Evolutionary conservation across 2,797 vertebrate species (phyloP).

Genomic region (Lepidocolaptes lacrymiger): DNA sequence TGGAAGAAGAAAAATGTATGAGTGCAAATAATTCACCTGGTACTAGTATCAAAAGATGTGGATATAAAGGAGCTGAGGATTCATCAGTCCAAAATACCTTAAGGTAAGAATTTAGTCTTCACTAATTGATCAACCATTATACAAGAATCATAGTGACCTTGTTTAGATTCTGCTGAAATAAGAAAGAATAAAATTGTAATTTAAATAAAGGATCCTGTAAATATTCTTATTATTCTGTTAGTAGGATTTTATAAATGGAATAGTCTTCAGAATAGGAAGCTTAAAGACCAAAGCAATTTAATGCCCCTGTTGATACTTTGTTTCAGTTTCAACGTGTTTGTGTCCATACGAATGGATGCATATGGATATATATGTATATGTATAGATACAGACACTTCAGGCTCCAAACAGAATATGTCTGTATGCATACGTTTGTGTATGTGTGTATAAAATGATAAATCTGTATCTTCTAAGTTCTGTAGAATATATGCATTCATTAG

Average conservation of each 20-base stretch:
- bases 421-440: neutral
- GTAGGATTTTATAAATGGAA: neutral
- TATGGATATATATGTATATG: accelerated
- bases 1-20: conserved; percentile 84
- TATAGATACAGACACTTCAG: neutral
- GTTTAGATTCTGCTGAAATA: neutral
- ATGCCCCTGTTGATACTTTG: neutral
- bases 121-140: neutral
- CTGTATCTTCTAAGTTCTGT: neutral
- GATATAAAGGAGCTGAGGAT: conserved; percentile 81
- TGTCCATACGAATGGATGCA: neutral
- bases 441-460: neutral
- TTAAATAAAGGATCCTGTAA: neutral
- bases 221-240: neutral
- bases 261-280: neutral
- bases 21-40: conserved; percentile 38
- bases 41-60: conserved; percentile 78
- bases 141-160: neutral
- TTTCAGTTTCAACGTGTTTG: neutral
- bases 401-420: neutral
- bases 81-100: conserved; percentile 75
- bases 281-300: neutral
- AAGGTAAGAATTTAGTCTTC: conserved; percentile 77
- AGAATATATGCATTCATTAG: neutral
- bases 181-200: neutral